Evolutionary conservation across 2,113 vertebrate species (phyloP), one percentile per base, ranked within the genome.

Genomic region (Cynopterus brachyotis): DNA sequence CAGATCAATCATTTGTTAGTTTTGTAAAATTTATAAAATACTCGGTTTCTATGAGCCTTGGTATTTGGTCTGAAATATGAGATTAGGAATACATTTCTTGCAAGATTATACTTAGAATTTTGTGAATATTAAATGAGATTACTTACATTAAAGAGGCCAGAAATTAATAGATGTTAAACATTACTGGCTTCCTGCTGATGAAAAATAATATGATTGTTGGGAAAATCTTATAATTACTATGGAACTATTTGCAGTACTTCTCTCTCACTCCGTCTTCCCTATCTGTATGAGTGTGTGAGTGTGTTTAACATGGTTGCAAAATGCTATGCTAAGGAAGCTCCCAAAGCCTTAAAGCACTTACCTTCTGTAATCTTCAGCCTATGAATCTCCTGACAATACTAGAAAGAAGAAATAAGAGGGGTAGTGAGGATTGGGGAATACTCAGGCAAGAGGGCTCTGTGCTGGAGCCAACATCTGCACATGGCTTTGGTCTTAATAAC

Each of bases 401-500:
- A 89, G 72, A 40, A 96, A 94, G 92, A 86, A 95, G 89, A 97
- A 98, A 88, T 55, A 94, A 97, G 84, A 17, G 16, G 80, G 82
- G 67, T 0, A 0, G 42, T 98, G 98, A 98, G 95, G 95, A 98
- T 86, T 66, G 92, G 76, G 70, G 95, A 97, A 96, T 83, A 70
- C 53, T 94, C 88, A 93, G 83, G 89, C 89, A 96, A 84, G 78
- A 89, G 92, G 55, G 95, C 42, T 73, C 55, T 53, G 95, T 95
- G 97, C 94, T 89, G 89, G 98, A 94, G 96, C 97, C 85, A 96
- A 96, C 96, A 79, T 30, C n/a, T 0, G 93, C 76, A 82, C 62
- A 3, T 72, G 85, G 79, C 67, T 97, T 97, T 97, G 89, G 88
- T 98, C 97, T 98, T 98, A 98, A 98, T 98, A 98, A 98, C 89